These are phyloP conservation scores for Heliconius aoede DNA, from an alignment of 2,888 invertebrate species.

Conservation along the genomic window DNA sequence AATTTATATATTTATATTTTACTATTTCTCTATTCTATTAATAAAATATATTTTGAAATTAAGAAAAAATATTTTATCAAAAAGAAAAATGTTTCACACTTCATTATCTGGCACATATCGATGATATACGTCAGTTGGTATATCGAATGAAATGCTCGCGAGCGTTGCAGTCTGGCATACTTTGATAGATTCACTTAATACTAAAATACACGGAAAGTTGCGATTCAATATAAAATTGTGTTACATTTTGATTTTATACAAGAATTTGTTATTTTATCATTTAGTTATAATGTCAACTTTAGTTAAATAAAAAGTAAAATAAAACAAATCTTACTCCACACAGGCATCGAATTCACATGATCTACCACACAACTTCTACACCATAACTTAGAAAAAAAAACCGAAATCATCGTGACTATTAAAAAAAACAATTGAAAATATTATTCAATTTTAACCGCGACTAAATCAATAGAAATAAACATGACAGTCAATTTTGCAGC, in stretches of 20 bases:
- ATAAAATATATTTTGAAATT: background rate
- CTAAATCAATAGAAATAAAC: conserved; percentile 33
- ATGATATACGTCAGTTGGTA: conserved; percentile 1
- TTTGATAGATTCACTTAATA: conserved; percentile 46
- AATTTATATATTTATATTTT: background rate
- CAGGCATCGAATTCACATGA: background rate
- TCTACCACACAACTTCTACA: background rate
- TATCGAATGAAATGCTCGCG: conserved; percentile 42
- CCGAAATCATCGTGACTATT: background rate
- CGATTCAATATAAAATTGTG: background rate
- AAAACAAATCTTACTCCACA: background rate
- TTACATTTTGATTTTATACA: background rate
- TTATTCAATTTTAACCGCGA: conserved; percentile 15
- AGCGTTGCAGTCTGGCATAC: conserved; percentile 45
- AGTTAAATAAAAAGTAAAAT: background rate
- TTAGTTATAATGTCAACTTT: background rate
- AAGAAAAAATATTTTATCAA: background rate
- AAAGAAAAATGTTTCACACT: background rate
- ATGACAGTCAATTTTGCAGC: conserved; percentile 32
- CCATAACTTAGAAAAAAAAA: background rate
- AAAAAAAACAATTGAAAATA: conserved; percentile 15
- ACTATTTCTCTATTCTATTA: too few species aligned
- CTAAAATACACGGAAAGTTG: conserved; percentile 33
- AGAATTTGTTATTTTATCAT: background rate
- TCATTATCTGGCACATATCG: conserved; percentile 13